Evolutionary conservation across 1,140 invertebrate genomes (phyloP), one percentile per base, ranked within the genome.

Genomic region (Helicoverpa armigera): DNA sequence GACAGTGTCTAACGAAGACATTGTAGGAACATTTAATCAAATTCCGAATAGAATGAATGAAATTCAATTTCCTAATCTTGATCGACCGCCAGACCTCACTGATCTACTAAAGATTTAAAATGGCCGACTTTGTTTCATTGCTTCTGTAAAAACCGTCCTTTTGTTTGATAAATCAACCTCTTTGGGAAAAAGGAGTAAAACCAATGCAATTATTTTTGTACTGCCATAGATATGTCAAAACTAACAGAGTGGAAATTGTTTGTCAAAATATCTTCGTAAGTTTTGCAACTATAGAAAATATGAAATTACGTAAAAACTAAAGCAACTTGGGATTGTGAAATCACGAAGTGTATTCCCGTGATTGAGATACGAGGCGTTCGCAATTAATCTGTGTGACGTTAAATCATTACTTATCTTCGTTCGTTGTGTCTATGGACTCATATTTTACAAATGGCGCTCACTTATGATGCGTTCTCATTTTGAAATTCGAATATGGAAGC

Each of bases 361-460:
- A 73, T 73, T 54, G 54, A 43, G 50, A 65, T 77, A 51, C 11
- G 50, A 43, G 11, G 13, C 60, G 74, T 65, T 3, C 16, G 61
- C 75, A 67, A 77, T 77, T 77, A 77, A 67, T 77, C 61, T 77
- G 31, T 65, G 18, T 53, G 61, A 77, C 61, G 75, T 63, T 77
- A 77, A 50, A 77, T 77, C 75, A 77, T 77, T 77, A 77, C 75
- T 77, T 77, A 77, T 77, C 75, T 77, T 43, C 75, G 61, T 77
- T 43, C 67, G 75, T 16, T 67, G 56, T 16, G 61, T 53, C 60
- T 51, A 67, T 16, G 58, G 61, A 53, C 50, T 65, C 75, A 77
- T 77, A 77, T 65, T 65, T 67, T 54, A 67, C 61, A 35, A 50
- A 63, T 58, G 58, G 35, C 73, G 56, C n/a, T 48, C 54, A 29